These are phyloP conservation scores for Caenorhabditis plicata DNA, from an alignment of 2,888 invertebrate species.

Conservation along the genomic window DNA sequence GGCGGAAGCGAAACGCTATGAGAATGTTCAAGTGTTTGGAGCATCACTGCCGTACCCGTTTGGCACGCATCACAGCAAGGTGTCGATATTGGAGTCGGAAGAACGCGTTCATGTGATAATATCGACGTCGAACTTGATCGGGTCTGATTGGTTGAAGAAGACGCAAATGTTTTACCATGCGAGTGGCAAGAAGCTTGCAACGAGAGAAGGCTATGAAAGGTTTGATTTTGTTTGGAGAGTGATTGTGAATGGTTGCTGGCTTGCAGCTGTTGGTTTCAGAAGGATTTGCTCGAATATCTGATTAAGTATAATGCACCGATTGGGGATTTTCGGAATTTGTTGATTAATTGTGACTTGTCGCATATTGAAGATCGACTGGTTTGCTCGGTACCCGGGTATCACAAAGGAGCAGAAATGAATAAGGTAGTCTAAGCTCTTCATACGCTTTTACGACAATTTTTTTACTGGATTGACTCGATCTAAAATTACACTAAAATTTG, in stretches of 20 bases:
- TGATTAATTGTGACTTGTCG: constrained; percentile 24
- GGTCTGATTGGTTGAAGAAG: constrained; percentile 52
- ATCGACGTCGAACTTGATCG: constrained; percentile 52
- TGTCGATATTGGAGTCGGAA: constrained; percentile 48
- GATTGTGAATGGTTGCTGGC: too few species aligned
- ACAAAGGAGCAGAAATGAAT: constrained; percentile 14
- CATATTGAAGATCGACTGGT: constrained; percentile 42
- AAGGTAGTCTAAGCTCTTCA: constrained; percentile 6
- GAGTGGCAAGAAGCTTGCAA: constrained; percentile 4
- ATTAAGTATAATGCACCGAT: constrained; percentile 1
- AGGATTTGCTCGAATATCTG: constrained; percentile 34
- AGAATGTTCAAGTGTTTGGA: constrained; percentile 22
- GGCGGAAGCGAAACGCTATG: not conserved
- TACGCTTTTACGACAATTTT: not conserved
- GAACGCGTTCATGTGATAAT: constrained; percentile 50
- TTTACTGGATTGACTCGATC: too few species aligned
- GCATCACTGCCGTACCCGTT: constrained; percentile 46
- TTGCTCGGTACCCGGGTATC: constrained; percentile 54
- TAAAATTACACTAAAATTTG: too few species aligned
- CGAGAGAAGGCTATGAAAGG: not conserved
- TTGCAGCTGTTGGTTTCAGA: constrained; percentile 22
- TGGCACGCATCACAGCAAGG: constrained; percentile 59
- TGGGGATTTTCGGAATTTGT: constrained; percentile 18
- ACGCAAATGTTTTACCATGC: constrained; percentile 56
- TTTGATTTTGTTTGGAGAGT: too few species aligned